phyloP scores from a whole-genome alignment of 2,888 invertebrate species.

The Odontocolon sp. region DNA sequence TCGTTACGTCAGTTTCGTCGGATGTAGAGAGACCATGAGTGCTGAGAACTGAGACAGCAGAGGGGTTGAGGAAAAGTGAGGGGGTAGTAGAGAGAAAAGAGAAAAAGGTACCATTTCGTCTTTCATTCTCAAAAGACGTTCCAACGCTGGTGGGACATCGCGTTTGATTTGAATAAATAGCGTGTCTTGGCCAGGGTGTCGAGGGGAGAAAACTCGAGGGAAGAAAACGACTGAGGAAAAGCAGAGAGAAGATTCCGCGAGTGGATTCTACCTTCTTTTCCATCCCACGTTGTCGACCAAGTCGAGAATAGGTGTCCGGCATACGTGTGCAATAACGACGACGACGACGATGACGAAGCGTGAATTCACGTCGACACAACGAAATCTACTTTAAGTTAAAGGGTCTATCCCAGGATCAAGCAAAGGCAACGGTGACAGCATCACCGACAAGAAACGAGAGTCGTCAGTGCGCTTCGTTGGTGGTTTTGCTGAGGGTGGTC shows the following conservation, averaged over 20 bases:
- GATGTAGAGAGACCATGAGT: slow-evolving; percentile 23
- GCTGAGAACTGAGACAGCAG: too few relatives aligned
- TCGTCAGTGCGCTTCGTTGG: slow-evolving; percentile 3
- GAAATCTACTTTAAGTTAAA: slow-evolving; percentile 20
- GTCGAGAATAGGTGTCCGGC: neutral
- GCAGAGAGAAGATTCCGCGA: slow-evolving; percentile 1
- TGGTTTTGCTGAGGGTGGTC: slow-evolving; percentile 21
- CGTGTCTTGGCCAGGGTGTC: slow-evolving; percentile 35
- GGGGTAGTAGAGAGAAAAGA: neutral
- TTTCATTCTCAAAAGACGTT: slow-evolving; percentile 59
- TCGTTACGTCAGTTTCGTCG: slow-evolving; percentile 34
- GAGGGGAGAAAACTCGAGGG: neutral
- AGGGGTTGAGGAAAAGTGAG: too few relatives aligned
- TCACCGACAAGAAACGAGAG: neutral
- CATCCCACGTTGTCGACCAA: slow-evolving; percentile 1
- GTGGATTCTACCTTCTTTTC: neutral
- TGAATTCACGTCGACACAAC: slow-evolving; percentile 5
- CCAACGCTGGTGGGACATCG: slow-evolving; percentile 60
- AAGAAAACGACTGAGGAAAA: slow-evolving; percentile 32
- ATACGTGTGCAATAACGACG: neutral
- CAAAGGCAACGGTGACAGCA: neutral
- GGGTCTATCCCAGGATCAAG: neutral
- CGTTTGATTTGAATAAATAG: slow-evolving; percentile 75
- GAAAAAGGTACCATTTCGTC: slow-evolving; percentile 1
- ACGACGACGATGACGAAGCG: neutral